A percentile compares a stretch with the other conserved stretches of the same genome.
Evolutionary conservation across 2,113 vertebrate species (phyloP).

Genomic region (Dromiciops gliroides): DNA sequence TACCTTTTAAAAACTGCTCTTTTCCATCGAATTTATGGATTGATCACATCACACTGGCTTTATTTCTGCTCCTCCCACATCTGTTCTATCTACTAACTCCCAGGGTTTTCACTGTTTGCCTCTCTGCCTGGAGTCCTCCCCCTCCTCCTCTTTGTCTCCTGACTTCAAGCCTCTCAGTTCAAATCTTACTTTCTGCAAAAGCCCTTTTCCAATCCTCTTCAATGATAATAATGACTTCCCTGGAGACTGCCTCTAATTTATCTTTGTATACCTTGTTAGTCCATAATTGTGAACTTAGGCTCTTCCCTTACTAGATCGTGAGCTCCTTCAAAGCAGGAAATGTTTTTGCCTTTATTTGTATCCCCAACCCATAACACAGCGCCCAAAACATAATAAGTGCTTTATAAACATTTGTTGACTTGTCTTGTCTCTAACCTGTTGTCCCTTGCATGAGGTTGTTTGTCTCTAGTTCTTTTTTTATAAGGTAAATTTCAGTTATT

Average conservation of each 20-base stretch:
- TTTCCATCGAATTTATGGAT: not conserved
- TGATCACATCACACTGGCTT: not conserved
- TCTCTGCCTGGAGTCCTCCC: not conserved
- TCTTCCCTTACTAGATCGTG: not conserved
- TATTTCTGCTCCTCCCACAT: not conserved
- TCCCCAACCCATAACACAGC: not conserved
- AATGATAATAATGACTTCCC: not conserved
- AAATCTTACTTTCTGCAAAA: not conserved
- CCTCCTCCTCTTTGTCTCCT: not conserved
- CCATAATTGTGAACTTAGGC: not conserved
- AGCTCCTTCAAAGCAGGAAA: not conserved
- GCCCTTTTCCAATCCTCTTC: not conserved
- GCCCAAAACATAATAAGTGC: not conserved
- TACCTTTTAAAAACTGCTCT: not conserved
- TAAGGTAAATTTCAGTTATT: conserved; percentile 78
- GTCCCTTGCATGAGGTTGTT: not conserved
- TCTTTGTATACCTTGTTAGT: not conserved
- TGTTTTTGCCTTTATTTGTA: not conserved
- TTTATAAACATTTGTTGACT: not conserved
- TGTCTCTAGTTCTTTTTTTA: not conserved
- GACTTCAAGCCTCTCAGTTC: not conserved
- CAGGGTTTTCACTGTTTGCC: not conserved
- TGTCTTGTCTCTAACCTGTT: not conserved
- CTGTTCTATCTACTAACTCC: not conserved
- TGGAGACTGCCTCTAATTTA: not conserved